These are phyloP conservation scores for Apis florea DNA, from an alignment of 1,140 invertebrate genomes.

Conservation along the genomic window DNA sequence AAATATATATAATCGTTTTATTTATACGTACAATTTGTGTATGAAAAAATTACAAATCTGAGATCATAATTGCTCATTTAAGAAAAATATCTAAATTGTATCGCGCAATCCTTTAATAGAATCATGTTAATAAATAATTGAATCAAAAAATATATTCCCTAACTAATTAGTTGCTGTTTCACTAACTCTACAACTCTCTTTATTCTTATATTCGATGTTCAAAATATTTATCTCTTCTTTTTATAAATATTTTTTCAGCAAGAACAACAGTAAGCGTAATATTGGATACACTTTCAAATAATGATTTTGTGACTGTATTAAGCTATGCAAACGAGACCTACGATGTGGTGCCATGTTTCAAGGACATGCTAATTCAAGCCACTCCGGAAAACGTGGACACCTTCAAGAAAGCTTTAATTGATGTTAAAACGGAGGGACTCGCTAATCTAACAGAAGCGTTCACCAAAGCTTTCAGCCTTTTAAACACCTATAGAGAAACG, in stretches of 20 bases:
- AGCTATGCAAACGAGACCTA: slow-evolving; percentile 85
- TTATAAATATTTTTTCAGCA: slow-evolving; percentile 70
- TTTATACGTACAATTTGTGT: slow-evolving; percentile 11
- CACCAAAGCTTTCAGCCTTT: slow-evolving; percentile 90
- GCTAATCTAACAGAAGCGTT: slow-evolving; percentile 94
- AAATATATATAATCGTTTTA: no score
- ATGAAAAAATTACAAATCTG: slow-evolving; percentile 17
- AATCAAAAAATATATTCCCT: no score
- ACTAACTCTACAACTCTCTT: no score
- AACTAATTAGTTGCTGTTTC: no score
- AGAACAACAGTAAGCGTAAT: slow-evolving; percentile 91
- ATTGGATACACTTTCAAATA: slow-evolving; percentile 97
- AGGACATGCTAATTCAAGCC: slow-evolving; percentile 91
- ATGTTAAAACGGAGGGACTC: slow-evolving; percentile 87
- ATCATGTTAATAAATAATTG: no score
- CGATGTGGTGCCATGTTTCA: slow-evolving; percentile 90
- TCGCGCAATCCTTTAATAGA: not conserved
- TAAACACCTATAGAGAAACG: slow-evolving; percentile 84
- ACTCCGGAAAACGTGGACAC: slow-evolving; percentile 93
- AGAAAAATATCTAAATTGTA: not conserved
- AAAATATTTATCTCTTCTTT: not conserved
- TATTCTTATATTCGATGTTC: not conserved
- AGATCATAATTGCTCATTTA: slow-evolving; percentile 27
- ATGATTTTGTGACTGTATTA: slow-evolving; percentile 98
- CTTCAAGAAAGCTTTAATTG: slow-evolving; percentile 87